phyloP scores from a whole-genome alignment of 1,140 invertebrate genomes.

The Arion vulgaris region DNA sequence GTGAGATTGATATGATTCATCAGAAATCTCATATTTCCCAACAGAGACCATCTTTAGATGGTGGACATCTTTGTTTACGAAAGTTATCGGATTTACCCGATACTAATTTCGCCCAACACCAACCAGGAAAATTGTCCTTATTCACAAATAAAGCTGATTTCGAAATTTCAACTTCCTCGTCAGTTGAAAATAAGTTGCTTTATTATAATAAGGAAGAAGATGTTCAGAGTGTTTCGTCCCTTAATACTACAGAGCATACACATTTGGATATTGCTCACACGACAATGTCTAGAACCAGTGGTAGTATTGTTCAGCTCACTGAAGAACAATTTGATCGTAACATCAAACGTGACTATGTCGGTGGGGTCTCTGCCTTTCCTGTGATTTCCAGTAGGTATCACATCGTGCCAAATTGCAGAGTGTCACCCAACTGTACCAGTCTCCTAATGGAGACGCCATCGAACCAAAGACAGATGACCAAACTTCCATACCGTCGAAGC shows the following conservation, averaged over 20 bases:
- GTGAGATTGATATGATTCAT: no score
- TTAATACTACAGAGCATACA: background rate
- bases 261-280: background rate
- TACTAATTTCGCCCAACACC: background rate
- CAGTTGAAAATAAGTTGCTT: background rate
- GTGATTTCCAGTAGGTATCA: conserved; percentile 14
- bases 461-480: background rate
- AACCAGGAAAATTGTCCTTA: background rate
- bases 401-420: conserved; percentile 3
- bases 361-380: background rate
- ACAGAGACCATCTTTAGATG: background rate
- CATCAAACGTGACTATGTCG: background rate
- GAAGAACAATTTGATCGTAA: background rate
- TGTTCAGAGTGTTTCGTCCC: background rate
- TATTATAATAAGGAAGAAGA: no score
- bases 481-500: background rate
- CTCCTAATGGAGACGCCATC: background rate
- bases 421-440: background rate
- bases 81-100: background rate
- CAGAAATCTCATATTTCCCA: no score
- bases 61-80: background rate
- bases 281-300: conserved; percentile 24
- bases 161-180: background rate
- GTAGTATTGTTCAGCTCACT: conserved; percentile 18
- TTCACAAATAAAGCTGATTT: background rate